Base-by-base conservation (phyloP, 2,797 vertebrate genomes). In the Tauraco hartlaubi region DNA sequence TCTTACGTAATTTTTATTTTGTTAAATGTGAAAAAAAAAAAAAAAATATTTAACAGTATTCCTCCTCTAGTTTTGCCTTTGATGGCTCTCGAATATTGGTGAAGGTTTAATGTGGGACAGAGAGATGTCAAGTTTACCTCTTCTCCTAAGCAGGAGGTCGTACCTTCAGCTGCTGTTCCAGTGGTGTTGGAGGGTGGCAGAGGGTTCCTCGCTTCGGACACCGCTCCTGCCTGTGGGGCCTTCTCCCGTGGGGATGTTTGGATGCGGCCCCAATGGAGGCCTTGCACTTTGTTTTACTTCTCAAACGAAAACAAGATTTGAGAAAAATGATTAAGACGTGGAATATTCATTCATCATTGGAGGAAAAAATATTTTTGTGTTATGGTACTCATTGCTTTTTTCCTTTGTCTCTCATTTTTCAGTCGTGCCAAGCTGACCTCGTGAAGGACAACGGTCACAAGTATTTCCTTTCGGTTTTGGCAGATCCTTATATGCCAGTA, bases 401-500 rank as follows among this genome's bases (percentile, higher is more conserved):
- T 35, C 22, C 86, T 71, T 67, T 77, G 37, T 96, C 63, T 96
- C 63, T 97, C 62, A 7, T 92, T 74, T 97, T 92, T 4, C 96
- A 99, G 99, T 99, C 99, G 0, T 99, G 99, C 98, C 99, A 99
- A 91, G 99, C 99, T 23, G 99, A 99, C 97, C 98, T 99, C 72
- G 99, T 99, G 88, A 99, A 99, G 98, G 99, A 99, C 98, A 99
- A 99, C 6, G 99, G 99, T 6, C 99, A 99, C 98, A 99, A 99
- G 95, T 99, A 99, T 97, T 99, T 99, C 98, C 98, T 99, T 37
- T 99, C 99, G 0, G 99, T 99, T 80, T 89, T 99, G 96, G 99
- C 99, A 2, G 99, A 99, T 94, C 99, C 98, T 5, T 99, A 99
- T 97, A 99, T 99, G 99, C 99, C 99, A 6, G 99, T 99, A 98